Evolutionary conservation across 64 coral and sea anemone species (phyloP), one percentile per base, ranked within the genome.

Genomic region (Dendronephthya gigantea): DNA sequence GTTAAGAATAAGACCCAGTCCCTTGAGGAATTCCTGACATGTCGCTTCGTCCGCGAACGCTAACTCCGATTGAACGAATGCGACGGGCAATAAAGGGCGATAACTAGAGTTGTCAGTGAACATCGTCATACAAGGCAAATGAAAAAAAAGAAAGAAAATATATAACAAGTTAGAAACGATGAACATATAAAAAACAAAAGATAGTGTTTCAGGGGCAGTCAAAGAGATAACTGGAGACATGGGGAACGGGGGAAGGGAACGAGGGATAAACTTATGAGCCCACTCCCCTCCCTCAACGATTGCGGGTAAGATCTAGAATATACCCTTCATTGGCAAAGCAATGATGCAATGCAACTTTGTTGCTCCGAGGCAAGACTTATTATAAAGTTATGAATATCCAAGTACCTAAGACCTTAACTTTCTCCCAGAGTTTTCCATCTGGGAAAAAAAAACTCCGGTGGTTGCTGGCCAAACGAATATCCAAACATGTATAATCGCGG

Each of bases 51-150:
- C 72, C 36, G 12, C 27, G 36, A 90, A 90, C 69, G 83, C 89
- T 90, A 90, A 90, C 79, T 90, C 89, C 48, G 89, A 90, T 56
- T 90, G 47, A 85, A 90, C 81, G 83, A 90, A 90, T 51, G 89
- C 84, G 66, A 90, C 89, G 8, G 89, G 89, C 66, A 90, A 90
- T 76, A 85, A 29, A 69, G 89, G 89, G 83, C 89, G 89, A 86
- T 90, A 90, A 79, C 89, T 90, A 72, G 41, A 65, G 88, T 83
- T 35, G 82, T 41, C 30, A 40, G 49, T 39, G 34, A 90, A 70
- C 41, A 75, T 35, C 30, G 55, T 84, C 85, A 58, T 75, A 85
- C 35, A 25, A 25, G 35, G 49, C 75, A 58, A 82, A 39, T 25
- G 28, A 81, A 39, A 83, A 74, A 90, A 84, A 83, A n/a, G n/a